Evolutionary conservation across 2,888 invertebrate genomes (phyloP), one percentile per base, ranked within the genome.

Genomic region (Amorpha juglandis): DNA sequence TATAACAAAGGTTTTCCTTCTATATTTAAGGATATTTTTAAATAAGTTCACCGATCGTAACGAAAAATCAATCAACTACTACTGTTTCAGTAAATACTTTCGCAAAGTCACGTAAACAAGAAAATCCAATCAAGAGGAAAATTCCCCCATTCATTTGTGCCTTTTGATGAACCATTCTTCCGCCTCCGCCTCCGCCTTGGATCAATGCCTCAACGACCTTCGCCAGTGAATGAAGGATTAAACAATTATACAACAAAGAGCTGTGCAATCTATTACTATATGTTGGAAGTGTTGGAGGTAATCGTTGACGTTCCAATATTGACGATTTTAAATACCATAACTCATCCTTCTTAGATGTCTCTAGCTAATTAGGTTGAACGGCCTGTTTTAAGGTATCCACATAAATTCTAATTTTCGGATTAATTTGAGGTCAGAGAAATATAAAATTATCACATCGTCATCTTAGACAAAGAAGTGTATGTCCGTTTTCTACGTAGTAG

Each of bases 131-230:
- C 19, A 58, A 19, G 12, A 42, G 9, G 6, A 35, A 16, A 63
- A 63, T 50, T 45, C 21, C 45, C n/a, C 50, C 14, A 42, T 52
- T 53, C 35, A 50, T 65, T 19, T 16, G 58, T 21, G 50, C 38
- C 19, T 19, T 50, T 50, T 19, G 45, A 52, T 62, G 42, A 45
- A 21, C 42, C 42, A 12, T 65, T 51, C 27, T 65, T 52, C 51
- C 52, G 62, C 62, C 52, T 65, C 65, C 65, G 51, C 51, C 62
- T 65, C 65, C 65, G 51, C 51, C 48, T 45, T 48, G 7, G 50
- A 62, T 62, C 62, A 52, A 42, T 51, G 63, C 33, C 48, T 51
- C 33, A 27, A 12, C 38, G 63, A 63, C 65, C 65, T 65, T 65
- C 62, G n/a, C 38, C 35, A 12, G 27, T 14, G n/a, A 65, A 9